Percentiles rank a stretch among this genome's conserved stretches.
These are phyloP conservation scores for Chaetodon auriga DNA, from an alignment of 2,113 vertebrate genomes.

Conservation along the genomic window DNA sequence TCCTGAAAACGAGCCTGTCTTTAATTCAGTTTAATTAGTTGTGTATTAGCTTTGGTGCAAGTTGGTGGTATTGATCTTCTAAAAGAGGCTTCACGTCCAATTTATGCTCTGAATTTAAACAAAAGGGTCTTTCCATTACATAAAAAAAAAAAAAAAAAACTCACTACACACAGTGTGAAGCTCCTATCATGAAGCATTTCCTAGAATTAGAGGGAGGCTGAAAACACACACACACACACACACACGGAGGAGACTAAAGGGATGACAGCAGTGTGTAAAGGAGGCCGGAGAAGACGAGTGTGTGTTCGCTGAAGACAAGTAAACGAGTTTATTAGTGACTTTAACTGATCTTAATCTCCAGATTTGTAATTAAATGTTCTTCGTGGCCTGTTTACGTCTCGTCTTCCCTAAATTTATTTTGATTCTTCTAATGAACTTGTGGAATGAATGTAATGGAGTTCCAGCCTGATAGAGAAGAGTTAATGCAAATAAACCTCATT, in stretches of 20 bases:
- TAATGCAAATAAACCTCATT: background rate
- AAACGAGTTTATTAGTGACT: background rate
- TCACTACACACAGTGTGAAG: too few species aligned
- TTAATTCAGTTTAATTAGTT: background rate
- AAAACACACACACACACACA: constrained; percentile 11
- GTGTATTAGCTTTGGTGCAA: background rate
- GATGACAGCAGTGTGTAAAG: constrained; percentile 8
- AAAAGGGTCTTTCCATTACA: too few species aligned
- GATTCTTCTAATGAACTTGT: too few species aligned
- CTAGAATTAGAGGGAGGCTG: background rate
- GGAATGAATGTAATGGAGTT: background rate
- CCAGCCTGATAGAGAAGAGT: background rate
- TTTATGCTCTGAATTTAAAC: too few species aligned
- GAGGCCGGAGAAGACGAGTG: background rate
- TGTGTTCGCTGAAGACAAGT: background rate
- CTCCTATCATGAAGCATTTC: background rate
- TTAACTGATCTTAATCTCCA: background rate
- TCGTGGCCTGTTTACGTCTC: too few species aligned
- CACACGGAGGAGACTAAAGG: constrained; percentile 8
- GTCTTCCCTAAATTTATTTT: too few species aligned
- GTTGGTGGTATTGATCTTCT: background rate
- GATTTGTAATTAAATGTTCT: background rate
- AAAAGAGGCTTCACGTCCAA: too few species aligned
- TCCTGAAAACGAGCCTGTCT: background rate
- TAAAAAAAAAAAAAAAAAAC: too few species aligned